phyloP scores from a whole-genome alignment of 37 sponge, comb jelly and placozoan genomes.

The Aphrocallistes beatrix region DNA sequence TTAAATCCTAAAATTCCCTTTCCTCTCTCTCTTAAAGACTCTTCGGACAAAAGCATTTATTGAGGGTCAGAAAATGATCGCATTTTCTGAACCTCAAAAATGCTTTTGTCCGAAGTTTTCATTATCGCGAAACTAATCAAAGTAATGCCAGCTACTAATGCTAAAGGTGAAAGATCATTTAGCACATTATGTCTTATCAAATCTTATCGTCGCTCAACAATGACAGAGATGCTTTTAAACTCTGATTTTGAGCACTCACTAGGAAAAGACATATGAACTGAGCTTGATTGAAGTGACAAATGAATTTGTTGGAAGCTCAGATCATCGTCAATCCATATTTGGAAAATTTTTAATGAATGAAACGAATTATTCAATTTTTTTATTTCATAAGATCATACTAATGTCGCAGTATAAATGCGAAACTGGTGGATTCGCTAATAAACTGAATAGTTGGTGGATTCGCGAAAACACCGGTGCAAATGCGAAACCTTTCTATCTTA shows the following conservation, averaged over 20 bases:
- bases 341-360: background rate
- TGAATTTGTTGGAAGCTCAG: background rate
- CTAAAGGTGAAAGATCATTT: background rate
- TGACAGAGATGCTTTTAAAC: background rate
- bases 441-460: no score
- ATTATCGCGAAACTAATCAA: background rate
- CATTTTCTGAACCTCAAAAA: background rate
- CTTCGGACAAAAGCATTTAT: no score
- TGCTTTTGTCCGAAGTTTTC: background rate
- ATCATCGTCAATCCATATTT: background rate
- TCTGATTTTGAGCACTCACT: background rate
- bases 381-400: background rate
- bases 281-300: background rate
- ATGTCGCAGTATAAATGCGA: no score
- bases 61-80: no score
- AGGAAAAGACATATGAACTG: background rate
- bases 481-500: no score
- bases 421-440: no score
- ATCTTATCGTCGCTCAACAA: background rate
- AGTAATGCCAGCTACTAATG: background rate
- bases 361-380: background rate
- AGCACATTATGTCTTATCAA: background rate
- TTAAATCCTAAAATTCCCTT: background rate
- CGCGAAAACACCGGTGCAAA: no score
- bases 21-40: background rate